These are phyloP conservation scores for Chloroceryle amazona DNA, from an alignment of 2,797 vertebrate species.

Conservation along the genomic window DNA sequence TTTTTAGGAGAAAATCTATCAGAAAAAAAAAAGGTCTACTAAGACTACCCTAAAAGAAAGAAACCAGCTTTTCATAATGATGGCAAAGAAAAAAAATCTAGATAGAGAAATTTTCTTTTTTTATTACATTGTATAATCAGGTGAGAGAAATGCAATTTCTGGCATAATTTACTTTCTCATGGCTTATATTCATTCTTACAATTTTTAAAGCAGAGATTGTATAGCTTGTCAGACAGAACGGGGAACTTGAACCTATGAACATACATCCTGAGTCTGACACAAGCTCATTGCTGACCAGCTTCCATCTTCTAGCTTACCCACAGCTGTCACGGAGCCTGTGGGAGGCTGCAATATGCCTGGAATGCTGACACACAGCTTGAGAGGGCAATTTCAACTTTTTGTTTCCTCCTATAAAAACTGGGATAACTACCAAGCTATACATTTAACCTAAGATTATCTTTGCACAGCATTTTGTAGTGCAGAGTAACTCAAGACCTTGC, in stretches of 20 bases:
- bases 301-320: not conserved
- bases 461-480: not conserved
- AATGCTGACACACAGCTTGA: not conserved
- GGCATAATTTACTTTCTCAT: not conserved
- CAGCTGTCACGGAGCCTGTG: not conserved
- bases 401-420: not conserved
- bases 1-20: not conserved
- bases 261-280: not conserved
- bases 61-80: not conserved
- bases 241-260: not conserved
- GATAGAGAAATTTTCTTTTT: not conserved
- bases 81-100: not conserved
- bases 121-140: not conserved
- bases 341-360: slow-evolving; percentile 8
- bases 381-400: not conserved
- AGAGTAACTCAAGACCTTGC: not conserved
- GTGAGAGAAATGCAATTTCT: not conserved
- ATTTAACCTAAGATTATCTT: not conserved
- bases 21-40: not conserved
- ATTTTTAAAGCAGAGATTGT: not conserved
- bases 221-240: not conserved
- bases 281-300: not conserved
- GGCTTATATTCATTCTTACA: not conserved
- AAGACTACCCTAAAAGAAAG: not conserved
- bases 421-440: not conserved